Evolutionary conservation across 2,888 invertebrate species (phyloP).

Genomic region (Amblyjoppa fuscipennis): DNA sequence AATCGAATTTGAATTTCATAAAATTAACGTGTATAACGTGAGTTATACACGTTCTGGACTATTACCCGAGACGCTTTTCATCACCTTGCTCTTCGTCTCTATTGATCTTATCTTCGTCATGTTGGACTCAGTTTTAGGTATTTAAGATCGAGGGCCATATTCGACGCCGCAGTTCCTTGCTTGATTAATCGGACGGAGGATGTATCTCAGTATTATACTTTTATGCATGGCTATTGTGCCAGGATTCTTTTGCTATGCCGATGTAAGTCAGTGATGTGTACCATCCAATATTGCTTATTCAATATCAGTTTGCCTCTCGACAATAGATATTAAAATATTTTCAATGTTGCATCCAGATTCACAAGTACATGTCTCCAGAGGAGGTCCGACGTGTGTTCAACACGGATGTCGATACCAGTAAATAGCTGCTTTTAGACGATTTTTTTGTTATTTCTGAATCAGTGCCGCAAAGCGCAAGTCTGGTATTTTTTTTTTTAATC

Average conservation of each 20-base stretch:
- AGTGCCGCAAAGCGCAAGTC: not conserved
- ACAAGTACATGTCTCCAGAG: constrained; percentile 36
- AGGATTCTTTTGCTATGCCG: not conserved
- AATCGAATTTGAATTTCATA: not conserved
- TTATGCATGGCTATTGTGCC: constrained; percentile 7
- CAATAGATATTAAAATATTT: not conserved
- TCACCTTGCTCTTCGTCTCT: not conserved
- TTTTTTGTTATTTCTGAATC: not conserved
- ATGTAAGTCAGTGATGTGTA: not conserved
- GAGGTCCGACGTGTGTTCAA: constrained; percentile 37
- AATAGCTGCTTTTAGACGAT: not conserved
- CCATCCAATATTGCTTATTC: not conserved
- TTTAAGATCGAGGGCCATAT: not conserved
- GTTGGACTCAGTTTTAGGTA: not conserved
- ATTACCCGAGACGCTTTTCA: not conserved
- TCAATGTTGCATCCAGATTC: constrained; percentile 36
- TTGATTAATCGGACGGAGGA: not conserved
- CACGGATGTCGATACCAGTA: constrained; percentile 35
- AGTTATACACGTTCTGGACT: not conserved
- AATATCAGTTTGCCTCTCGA: not conserved
- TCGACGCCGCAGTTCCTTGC: not conserved
- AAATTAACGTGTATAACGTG: not conserved
- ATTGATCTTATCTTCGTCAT: not conserved
- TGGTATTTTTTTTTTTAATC: not conserved
- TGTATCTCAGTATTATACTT: not conserved